Evolutionary conservation across 2,113 vertebrate species (phyloP).

Genomic region (Notiomystis cincta): DNA sequence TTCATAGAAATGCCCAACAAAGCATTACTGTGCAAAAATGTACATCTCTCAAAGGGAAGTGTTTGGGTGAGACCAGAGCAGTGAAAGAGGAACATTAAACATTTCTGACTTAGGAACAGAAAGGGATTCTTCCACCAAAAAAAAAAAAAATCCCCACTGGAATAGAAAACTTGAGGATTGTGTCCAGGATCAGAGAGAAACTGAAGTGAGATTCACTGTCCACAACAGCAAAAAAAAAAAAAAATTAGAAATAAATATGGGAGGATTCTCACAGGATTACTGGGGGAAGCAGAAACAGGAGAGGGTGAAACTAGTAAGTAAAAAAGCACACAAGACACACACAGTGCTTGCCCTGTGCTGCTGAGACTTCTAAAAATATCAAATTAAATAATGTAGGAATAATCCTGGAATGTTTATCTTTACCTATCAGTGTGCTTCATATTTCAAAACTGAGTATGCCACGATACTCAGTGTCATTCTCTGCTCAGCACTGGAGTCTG

Average conservation of each 20-base stretch:
- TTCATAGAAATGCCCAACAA: constrained; percentile 54
- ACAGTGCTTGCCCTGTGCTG: background rate
- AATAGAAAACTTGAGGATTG: background rate
- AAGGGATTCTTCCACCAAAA: background rate
- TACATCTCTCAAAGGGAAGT: constrained; percentile 26
- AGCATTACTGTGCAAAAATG: constrained; percentile 50
- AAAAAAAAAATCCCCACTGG: background rate
- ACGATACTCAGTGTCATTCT: background rate
- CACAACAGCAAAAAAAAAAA: background rate
- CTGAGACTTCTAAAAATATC: background rate
- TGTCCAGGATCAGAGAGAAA: background rate
- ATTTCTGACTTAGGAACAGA: constrained; percentile 5
- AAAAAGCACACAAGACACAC: background rate
- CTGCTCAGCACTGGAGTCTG: background rate
- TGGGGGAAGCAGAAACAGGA: background rate
- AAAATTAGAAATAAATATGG: background rate
- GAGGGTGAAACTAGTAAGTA: background rate
- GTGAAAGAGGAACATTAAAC: constrained; percentile 22
- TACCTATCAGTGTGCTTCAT: background rate
- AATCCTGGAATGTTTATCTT: background rate
- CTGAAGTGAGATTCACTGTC: background rate
- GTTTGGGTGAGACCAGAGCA: constrained; percentile 1
- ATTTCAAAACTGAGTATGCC: background rate
- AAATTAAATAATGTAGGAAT: background rate
- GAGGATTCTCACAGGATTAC: background rate